Conservation (phyloP, 2,797 vertebrate genomes). For the Pelobates cultripes region DNA sequence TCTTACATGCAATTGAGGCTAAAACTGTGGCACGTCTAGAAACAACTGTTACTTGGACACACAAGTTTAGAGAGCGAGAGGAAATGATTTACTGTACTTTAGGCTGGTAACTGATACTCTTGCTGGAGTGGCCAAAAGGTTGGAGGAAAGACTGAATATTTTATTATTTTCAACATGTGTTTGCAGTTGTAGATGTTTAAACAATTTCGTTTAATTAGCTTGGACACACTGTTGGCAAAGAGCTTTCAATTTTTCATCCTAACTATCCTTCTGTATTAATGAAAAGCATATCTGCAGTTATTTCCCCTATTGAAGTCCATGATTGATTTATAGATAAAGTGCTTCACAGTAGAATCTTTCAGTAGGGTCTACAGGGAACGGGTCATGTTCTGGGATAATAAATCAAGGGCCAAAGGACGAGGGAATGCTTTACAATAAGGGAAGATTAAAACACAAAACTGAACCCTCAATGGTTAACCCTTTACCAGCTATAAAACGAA, state of each 20-base stretch:
- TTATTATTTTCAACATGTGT: conserved; percentile 50
- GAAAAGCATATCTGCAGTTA: conserved; percentile 27
- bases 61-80: conserved; percentile 34
- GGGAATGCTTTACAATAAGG: not conserved
- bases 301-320: conserved; percentile 26
- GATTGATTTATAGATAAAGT: conserved; percentile 40
- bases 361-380: not conserved
- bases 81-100: conserved; percentile 34
- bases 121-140: conserved; percentile 39
- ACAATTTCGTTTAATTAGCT: conserved; percentile 41
- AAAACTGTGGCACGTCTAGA: not conserved
- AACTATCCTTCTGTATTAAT: conserved; percentile 32
- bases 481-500: not conserved
- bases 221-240: conserved; percentile 43
- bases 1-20: conserved; percentile 13
- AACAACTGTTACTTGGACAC: conserved; percentile 29
- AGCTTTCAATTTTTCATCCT: conserved; percentile 41
- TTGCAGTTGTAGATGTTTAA: conserved; percentile 45
- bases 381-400: conserved; percentile 32
- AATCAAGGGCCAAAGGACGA: conserved; percentile 19
- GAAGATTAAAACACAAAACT: not conserved
- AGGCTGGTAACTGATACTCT: conserved; percentile 49
- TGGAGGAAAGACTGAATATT: conserved; percentile 42
- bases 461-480: not conserved
- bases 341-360: conserved; percentile 21